Evolutionary conservation across 2,113 vertebrate species (phyloP), one percentile per base, ranked within the genome.

Genomic region (Phalacrocorax aristotelis): DNA sequence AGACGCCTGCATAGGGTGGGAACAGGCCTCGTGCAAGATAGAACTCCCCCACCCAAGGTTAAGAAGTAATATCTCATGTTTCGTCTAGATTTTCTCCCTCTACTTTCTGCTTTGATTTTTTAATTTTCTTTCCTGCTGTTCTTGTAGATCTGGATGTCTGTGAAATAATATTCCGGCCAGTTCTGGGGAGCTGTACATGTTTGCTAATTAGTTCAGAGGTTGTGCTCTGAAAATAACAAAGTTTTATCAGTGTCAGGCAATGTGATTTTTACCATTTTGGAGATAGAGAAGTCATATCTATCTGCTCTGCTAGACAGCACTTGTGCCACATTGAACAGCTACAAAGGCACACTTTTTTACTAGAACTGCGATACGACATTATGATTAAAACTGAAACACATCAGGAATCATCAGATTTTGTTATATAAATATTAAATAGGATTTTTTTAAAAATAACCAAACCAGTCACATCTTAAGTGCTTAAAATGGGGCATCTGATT

Each of bases 351-450:
- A 21, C 20, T 91, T 95, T 96, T 64, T 93, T 65, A 81, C 44
- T 64, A 75, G 83, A 82, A 52, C 64, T 71, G 75, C 88, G 62
- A 79, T 29, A 65, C 46, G 80, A 79, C 44, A 87, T 96, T 86
- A 79, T 95, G 69, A 91, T 95, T 93, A 87, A 97, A 96, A 92
- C 69, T 75, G 90, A 97, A 89, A 77, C 46, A 58, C 65, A 90
- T 94, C 87, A 92, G 74, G 76, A 96, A 83, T 94, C 83, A 78
- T 95, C 96, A 76, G 46, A 65, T 90, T 97, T 97, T 93, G 42
- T 69, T 78, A 32, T 69, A 84, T 97, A 97, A 97, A 97, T 97
- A 96, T 97, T 97, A 91, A 93, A 86, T 58, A 91, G 26, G 44
- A 42, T 84, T 76, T 95, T 95, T 92, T 87, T 15, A 27, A 90